Evolutionary conservation across 2,113 vertebrate genomes (phyloP).

Genomic region (Lamprotornis superbus): DNA sequence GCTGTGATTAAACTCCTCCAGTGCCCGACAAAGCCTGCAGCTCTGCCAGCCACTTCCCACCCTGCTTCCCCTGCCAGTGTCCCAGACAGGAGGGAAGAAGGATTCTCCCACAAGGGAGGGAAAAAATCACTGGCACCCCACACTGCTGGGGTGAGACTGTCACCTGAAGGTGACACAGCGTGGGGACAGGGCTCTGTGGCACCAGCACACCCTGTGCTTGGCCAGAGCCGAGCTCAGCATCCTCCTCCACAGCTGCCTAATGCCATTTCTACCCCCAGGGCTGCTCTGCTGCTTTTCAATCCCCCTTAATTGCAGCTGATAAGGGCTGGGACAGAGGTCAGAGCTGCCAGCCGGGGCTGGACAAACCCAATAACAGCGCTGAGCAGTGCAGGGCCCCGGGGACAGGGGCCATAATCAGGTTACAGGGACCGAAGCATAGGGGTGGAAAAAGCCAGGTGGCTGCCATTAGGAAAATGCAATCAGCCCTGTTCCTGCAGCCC

Average conservation of each 20-base stretch:
- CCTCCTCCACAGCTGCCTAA: not conserved
- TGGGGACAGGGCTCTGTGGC: not conserved
- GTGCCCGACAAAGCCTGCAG: not conserved
- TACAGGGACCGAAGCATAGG: not conserved
- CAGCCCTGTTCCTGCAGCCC: not conserved
- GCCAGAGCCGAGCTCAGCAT: not conserved
- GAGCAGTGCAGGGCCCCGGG: not conserved
- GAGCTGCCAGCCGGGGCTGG: not conserved
- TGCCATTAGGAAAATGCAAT: slow-evolving; percentile 43
- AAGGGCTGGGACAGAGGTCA: slow-evolving; percentile 1
- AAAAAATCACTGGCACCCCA: fast-evolving
- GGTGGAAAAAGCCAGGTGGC: not conserved
- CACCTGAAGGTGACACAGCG: not conserved
- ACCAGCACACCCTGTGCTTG: not conserved
- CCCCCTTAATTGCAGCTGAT: slow-evolving; percentile 12
- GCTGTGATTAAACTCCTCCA: slow-evolving; percentile 42
- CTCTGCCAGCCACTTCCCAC: not conserved
- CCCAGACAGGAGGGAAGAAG: not conserved
- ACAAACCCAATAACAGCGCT: not conserved
- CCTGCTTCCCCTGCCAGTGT: fast-evolving
- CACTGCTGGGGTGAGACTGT: fast-evolving
- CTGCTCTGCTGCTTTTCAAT: slow-evolving; percentile 11
- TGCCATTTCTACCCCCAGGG: not conserved
- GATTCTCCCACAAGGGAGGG: fast-evolving
- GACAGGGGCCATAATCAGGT: not conserved